phyloP scores from a whole-genome alignment of 2,797 vertebrate genomes.

The Perodicticus potto region DNA sequence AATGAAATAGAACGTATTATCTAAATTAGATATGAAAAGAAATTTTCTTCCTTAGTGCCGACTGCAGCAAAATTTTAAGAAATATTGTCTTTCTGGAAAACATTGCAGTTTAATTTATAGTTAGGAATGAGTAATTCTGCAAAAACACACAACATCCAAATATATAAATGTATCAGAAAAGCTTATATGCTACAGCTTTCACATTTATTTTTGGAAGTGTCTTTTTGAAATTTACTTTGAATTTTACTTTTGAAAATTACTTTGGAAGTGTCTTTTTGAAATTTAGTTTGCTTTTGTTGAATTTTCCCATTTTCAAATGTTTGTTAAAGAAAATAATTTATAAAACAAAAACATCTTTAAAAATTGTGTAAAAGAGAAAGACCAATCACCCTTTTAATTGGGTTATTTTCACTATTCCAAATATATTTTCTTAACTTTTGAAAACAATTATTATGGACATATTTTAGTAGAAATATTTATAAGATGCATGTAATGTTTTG shows the following conservation, averaged over 20 bases:
- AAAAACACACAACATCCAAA: neutral
- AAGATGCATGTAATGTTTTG: too few relatives aligned
- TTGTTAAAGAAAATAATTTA: neutral
- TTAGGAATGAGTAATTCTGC: neutral
- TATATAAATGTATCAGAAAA: neutral
- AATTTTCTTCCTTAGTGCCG: neutral
- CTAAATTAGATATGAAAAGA: neutral
- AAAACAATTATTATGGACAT: too few relatives aligned
- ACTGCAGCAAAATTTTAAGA: neutral
- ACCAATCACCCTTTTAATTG: neutral
- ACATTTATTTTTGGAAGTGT: neutral
- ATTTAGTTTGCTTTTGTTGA: neutral
- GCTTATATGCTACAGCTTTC: neutral
- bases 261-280: neutral
- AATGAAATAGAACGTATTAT: neutral
- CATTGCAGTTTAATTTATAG: neutral
- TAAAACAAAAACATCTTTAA: neutral
- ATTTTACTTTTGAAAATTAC: too few relatives aligned
- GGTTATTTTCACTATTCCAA: neutral
- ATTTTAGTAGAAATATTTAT: too few relatives aligned
- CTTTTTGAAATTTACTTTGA: too few relatives aligned
- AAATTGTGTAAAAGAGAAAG: neutral
- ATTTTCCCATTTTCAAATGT: neutral
- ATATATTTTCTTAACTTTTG: neutral
- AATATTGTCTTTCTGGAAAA: neutral